Conservation (phyloP, 2,888 invertebrate species). For the Hemicrepidius hirtus region DNA sequence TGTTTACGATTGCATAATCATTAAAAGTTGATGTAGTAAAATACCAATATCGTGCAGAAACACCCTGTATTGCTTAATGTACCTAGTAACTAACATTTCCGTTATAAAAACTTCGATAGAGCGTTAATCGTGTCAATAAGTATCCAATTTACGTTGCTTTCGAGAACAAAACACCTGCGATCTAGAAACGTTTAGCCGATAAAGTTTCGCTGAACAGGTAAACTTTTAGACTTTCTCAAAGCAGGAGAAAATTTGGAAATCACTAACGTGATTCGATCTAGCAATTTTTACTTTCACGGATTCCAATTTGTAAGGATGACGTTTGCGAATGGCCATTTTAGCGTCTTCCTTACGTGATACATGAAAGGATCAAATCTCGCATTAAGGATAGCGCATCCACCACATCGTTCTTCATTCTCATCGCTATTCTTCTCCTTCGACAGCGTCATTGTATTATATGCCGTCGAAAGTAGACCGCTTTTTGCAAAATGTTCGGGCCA, state of each 20-base stretch:
- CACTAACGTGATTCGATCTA: constrained; percentile 25
- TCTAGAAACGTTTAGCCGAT: neutral
- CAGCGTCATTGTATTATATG: constrained; percentile 57
- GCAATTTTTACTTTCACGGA: constrained; percentile 39
- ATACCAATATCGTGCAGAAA: too few species aligned
- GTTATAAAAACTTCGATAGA: neutral
- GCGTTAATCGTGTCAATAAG: neutral
- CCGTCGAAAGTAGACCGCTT: constrained; percentile 51
- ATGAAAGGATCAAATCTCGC: constrained; percentile 58
- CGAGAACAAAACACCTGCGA: constrained; percentile 15
- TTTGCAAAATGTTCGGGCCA: constrained; percentile 54
- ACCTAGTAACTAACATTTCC: neutral
- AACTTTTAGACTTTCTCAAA: constrained; percentile 16
- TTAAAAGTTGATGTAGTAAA: too few species aligned
- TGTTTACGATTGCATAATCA: too few species aligned
- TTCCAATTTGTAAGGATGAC: constrained; percentile 48
- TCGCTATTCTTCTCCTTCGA: constrained; percentile 58
- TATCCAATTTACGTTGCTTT: neutral
- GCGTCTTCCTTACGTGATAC: constrained; percentile 53
- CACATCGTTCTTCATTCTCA: constrained; percentile 60
- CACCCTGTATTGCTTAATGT: too few species aligned
- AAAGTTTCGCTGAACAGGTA: constrained; percentile 8
- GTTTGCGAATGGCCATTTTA: constrained; percentile 49
- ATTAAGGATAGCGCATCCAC: constrained; percentile 59
- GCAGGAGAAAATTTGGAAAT: constrained; percentile 5